Percentiles rank a stretch among this genome's conserved stretches.
Evolutionary conservation across 2,797 vertebrate genomes (phyloP).

Genomic region (Melanotaenia trifasciata): DNA sequence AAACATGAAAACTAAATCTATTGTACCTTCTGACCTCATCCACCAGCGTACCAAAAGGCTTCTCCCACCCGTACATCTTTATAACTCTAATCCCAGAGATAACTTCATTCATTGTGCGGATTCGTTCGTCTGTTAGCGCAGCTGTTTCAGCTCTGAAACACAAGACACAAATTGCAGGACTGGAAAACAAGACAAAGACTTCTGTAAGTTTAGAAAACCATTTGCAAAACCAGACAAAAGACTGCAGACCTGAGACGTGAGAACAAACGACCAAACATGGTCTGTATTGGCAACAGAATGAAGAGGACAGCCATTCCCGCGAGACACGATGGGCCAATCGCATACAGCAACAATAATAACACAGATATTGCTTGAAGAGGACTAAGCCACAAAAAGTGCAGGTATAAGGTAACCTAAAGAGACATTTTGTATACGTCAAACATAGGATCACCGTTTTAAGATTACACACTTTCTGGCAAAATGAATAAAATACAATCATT

Average conservation of each 20-base stretch:
- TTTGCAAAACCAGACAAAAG: not conserved
- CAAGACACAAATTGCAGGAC: slow-evolving; percentile 3
- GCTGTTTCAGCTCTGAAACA: slow-evolving; percentile 88
- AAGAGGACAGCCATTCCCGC: slow-evolving; percentile 91
- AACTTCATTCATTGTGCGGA: slow-evolving; percentile 96
- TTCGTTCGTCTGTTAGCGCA: slow-evolving; percentile 88
- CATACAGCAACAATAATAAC: slow-evolving; percentile 87
- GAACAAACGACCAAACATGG: slow-evolving; percentile 87
- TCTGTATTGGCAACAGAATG: slow-evolving; percentile 90
- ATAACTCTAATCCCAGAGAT: slow-evolving; percentile 95
- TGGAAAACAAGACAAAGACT: not conserved
- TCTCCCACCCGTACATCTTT: slow-evolving; percentile 98
- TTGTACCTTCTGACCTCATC: slow-evolving; percentile 88
- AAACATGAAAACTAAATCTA: not conserved
- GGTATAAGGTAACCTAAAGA: slow-evolving; percentile 90
- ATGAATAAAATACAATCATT: not conserved
- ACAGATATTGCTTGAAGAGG: slow-evolving; percentile 90
- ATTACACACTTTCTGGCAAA: not conserved
- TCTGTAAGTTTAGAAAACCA: not conserved
- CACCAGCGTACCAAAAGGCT: slow-evolving; percentile 89
- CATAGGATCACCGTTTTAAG: not conserved
- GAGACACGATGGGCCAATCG: slow-evolving; percentile 92
- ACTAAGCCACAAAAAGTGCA: slow-evolving; percentile 94
- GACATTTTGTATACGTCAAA: slow-evolving; percentile 1
- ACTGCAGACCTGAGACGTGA: slow-evolving; percentile 85